phyloP scores from a whole-genome alignment of 2,888 invertebrate species.

The Eristalis arbustorum region DNA sequence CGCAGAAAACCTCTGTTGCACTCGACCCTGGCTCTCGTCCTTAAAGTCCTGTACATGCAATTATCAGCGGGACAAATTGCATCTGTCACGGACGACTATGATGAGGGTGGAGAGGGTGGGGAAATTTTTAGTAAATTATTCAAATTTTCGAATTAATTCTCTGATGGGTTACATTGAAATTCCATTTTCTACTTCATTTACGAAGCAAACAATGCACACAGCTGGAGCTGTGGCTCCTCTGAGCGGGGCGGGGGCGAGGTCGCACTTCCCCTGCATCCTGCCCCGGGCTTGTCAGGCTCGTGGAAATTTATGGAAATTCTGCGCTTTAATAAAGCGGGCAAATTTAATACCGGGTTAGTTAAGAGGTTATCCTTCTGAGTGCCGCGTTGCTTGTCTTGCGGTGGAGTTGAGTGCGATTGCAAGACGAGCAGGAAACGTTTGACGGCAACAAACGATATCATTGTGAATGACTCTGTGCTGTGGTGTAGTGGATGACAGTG shows the following conservation, averaged over 20 bases:
- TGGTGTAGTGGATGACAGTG: not conserved
- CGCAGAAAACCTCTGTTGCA: not conserved
- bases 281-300: not conserved
- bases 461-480: slow-evolving; percentile 9
- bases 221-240: not conserved
- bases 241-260: not conserved
- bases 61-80: slow-evolving; percentile 4
- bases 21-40: not conserved
- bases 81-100: not conserved
- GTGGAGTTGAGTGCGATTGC: not conserved
- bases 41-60: slow-evolving; percentile 8
- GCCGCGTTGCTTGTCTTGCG: not conserved
- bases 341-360: slow-evolving; percentile 48
- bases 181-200: slow-evolving; percentile 42
- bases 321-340: slow-evolving; percentile 31
- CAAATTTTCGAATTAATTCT: slow-evolving; percentile 29
- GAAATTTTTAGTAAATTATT: slow-evolving; percentile 12
- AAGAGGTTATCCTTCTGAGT: slow-evolving; percentile 16
- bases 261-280: not conserved
- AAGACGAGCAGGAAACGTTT: not conserved
- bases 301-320: slow-evolving; percentile 39
- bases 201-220: slow-evolving; percentile 19
- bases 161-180: slow-evolving; percentile 29
- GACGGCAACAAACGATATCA: not conserved
- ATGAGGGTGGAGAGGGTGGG: too few relatives aligned